These are phyloP conservation scores for Tachina fera DNA, from an alignment of 2,888 invertebrate genomes.

Conservation along the genomic window DNA sequence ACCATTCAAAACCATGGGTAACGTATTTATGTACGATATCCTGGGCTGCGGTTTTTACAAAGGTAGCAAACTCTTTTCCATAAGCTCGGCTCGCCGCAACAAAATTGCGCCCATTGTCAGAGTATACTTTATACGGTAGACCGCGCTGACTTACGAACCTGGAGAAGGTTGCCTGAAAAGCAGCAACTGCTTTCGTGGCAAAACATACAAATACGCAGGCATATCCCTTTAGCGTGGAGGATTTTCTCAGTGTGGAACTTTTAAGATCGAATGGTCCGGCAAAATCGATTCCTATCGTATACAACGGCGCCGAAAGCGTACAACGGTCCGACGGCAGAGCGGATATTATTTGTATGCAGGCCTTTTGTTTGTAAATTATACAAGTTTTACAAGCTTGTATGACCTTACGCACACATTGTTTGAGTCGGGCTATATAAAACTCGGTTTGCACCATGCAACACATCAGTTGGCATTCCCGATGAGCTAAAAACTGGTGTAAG, in stretches of 20 bases:
- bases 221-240: background rate
- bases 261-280: background rate
- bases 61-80: background rate
- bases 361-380: background rate
- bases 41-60: background rate
- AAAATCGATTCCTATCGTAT: background rate
- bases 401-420: background rate
- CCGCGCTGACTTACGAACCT: background rate
- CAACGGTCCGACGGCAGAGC: background rate
- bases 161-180: background rate
- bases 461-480: too few species aligned
- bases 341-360: background rate
- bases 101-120: constrained; percentile 3
- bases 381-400: background rate
- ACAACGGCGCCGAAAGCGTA: background rate
- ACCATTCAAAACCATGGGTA: background rate
- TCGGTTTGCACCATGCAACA: too few species aligned
- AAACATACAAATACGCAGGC: background rate
- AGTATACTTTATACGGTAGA: background rate
- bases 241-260: background rate
- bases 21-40: background rate
- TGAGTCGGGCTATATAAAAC: background rate
- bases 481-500: too few species aligned
- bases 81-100: background rate
- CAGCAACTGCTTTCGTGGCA: background rate